Evolutionary conservation across 2,888 invertebrate species (phyloP), one percentile per base, ranked within the genome.

Genomic region (Polyommatus icarus): DNA sequence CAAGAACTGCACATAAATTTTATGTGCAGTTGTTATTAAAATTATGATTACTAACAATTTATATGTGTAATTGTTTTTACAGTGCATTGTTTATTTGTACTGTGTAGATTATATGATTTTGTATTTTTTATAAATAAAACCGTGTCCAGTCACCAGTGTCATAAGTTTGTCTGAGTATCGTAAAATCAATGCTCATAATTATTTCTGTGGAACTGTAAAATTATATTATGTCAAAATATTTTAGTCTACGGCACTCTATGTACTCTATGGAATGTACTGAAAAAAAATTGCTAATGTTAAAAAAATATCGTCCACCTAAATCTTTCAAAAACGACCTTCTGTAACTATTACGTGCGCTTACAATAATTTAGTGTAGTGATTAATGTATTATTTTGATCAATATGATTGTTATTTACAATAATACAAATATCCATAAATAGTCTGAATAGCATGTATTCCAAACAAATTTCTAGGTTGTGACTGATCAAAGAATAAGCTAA

Each of bases 381-480:
- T 29, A 15, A 75, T 54, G 54, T 75, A 29, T 75, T 54, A 75
- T 50, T 75, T 75, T 75, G 29, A 29, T 24, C 24, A 50, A 29
- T 29, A 54, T 75, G 75, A 29, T 54, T 50, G 36, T 75, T 50
- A 46, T 15, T 46, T 75, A 29, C 40, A 32, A 54, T 50, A 24
- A 75, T 5, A 46, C 8, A 40, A 8, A 24, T 50, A 50, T 29
- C 15, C 8, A 15, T 46, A 54, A 75, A 75, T 54, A 24, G 75
- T 75, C 7, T 29, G 18, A 73, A 20, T 46, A 46, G 46, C 29
- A 75, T 75, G 75, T 75, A 75, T 75, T 29, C 75, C 54, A 75
- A 75, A 75, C 54, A 75, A 54, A 24, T 75, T 54, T 50, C 46
- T 54, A 75, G 54, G 75, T 75, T 75, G 75, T 75, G 75, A 75